Conservation (phyloP, 2,797 vertebrate species). For the Delichon dasypus region DNA sequence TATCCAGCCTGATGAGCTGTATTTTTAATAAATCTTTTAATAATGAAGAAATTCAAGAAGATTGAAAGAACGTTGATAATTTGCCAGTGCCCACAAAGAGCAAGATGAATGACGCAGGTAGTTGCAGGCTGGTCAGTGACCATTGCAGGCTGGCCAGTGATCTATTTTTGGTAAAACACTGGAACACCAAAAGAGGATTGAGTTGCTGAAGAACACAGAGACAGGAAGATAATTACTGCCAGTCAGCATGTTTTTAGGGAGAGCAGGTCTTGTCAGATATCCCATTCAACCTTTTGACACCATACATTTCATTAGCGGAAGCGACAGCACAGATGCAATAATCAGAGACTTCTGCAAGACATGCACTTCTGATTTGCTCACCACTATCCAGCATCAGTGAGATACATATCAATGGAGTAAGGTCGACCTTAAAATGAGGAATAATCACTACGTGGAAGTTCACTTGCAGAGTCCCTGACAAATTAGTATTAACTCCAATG, state of each 20-base stretch:
- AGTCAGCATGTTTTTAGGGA: background rate
- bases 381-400: background rate
- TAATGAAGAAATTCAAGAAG: background rate
- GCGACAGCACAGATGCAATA: background rate
- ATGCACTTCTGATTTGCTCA: background rate
- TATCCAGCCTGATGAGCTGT: background rate
- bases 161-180: background rate
- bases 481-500: background rate
- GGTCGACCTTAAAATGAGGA: background rate
- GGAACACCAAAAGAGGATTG: background rate
- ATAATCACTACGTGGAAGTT: background rate
- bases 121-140: background rate
- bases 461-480: background rate
- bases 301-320: background rate
- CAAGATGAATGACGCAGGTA: background rate
- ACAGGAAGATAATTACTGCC: background rate
- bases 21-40: background rate
- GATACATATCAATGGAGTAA: background rate
- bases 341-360: background rate
- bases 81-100: background rate
- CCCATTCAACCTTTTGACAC: background rate
- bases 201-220: background rate
- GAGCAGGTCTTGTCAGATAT: background rate
- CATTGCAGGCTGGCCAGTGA: background rate
- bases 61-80: background rate